Evolutionary conservation across 1,140 invertebrate genomes (phyloP).

Genomic region (Eueides isabella): DNA sequence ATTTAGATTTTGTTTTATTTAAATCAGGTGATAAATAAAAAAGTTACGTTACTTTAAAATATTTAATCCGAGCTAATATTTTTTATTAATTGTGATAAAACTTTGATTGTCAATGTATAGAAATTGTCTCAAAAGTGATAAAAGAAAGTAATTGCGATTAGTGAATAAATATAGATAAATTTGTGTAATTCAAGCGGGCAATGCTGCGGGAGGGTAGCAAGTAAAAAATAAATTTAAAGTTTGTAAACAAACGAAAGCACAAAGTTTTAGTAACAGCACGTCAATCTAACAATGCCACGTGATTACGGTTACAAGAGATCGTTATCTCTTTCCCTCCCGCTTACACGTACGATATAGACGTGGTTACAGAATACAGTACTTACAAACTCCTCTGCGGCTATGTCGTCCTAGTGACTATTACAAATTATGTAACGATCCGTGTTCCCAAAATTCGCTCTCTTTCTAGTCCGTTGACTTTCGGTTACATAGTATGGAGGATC

Average conservation of each 20-base stretch:
- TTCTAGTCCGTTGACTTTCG: conserved; percentile 6
- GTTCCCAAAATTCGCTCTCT: conserved; percentile 22
- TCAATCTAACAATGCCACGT: neutral
- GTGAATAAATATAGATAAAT: too few species aligned
- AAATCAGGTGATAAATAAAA: too few species aligned
- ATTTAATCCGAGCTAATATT: too few species aligned
- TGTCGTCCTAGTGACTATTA: conserved; percentile 66
- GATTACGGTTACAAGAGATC: neutral
- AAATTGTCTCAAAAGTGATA: too few species aligned
- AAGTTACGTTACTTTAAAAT: too few species aligned
- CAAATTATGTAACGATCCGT: conserved; percentile 69
- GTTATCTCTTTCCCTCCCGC: conserved; percentile 28
- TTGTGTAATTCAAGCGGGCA: too few species aligned
- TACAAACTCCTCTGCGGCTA: conserved; percentile 38
- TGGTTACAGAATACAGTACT: conserved; percentile 35
- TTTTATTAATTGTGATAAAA: too few species aligned
- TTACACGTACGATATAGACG: conserved; percentile 20
- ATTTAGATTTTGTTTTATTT: too few species aligned
- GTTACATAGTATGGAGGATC: neutral
- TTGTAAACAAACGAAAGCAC: neutral
- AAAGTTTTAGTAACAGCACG: neutral
- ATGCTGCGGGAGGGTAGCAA: too few species aligned
- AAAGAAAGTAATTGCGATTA: too few species aligned
- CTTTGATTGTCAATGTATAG: too few species aligned
- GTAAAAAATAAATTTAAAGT: neutral